Base-by-base conservation (phyloP, 2,888 invertebrate genomes). In the Alloplasta piceator region DNA sequence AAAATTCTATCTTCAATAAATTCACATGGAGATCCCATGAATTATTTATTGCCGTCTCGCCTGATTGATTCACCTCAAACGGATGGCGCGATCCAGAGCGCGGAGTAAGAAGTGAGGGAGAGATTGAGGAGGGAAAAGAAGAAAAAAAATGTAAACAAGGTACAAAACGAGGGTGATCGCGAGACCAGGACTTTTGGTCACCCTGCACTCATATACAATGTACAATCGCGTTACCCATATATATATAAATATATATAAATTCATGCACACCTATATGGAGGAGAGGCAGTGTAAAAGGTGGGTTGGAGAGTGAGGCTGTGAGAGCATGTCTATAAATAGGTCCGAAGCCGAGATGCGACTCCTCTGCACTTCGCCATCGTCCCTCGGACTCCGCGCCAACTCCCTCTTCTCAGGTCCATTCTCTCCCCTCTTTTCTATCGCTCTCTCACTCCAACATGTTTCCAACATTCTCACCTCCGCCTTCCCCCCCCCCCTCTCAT, bases 321-420 rank as follows among this genome's bases (percentile, higher is more conserved):
- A 91, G 91, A 90, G 90, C 91, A 91, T 87, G 90, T 91, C 90
- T 91, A 91, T 91, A 91, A 91, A 91, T 91, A 91, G 91, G 86
- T 86, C 90, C 87, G 78, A 87, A 89, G 90, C 88, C 89, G 89
- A 90, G 91, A 91, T 89, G 91, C 90, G 83, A 82, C 90, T 90
- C 89, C 89, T 87, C 89, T 88, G 88, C 89, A 87, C 89, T 89
- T 88, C 88, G 87, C 86, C 78, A 58, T 58, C 70, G 46, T 68
- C 67, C 71, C 52, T 52, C 70, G 14, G 50, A 63, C 67, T 58
- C 43, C 26, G 26, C 26, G 26, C 60, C 41, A 50, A 52, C 14
- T 61, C 70, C 73, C 63, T 39, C 70, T 26, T 39, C 36, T 2
- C 1, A 26, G 66, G 12, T 71, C 70, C 39, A 38, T 38, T 64